Evolutionary conservation across 92 coral and sea anemone genomes (phyloP).

Genomic region (Paragorgia papillata): DNA sequence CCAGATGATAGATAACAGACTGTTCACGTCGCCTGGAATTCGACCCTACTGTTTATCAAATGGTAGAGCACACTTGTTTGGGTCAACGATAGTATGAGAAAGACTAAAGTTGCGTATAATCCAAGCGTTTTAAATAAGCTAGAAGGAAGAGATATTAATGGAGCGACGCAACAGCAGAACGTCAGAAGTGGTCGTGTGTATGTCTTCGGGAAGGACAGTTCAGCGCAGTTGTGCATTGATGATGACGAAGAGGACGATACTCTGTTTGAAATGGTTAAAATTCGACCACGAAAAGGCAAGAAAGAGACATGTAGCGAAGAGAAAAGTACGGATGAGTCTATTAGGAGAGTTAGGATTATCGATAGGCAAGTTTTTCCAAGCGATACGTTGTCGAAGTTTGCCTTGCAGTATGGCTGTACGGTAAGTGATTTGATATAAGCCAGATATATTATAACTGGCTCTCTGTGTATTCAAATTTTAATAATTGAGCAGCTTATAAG

Average conservation of each 20-base stretch:
- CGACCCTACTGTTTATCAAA: no score
- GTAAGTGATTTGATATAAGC: no score
- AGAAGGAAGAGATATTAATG: slow-evolving; percentile 24
- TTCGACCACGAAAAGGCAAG: slow-evolving; percentile 75
- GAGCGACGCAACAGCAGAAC: slow-evolving; percentile 23
- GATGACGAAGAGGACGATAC: slow-evolving; percentile 44
- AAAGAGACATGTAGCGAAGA: slow-evolving; percentile 41
- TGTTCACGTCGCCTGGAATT: no score
- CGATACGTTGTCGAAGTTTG: slow-evolving; percentile 85
- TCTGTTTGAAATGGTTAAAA: slow-evolving; percentile 64
- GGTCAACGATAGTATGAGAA: slow-evolving; percentile 16
- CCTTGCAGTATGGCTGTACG: slow-evolving; percentile 96
- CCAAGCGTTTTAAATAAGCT: slow-evolving; percentile 26
- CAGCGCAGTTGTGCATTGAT: slow-evolving; percentile 68
- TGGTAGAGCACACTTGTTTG: no score
- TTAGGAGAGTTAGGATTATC: slow-evolving; percentile 72
- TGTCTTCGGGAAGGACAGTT: slow-evolving; percentile 81
- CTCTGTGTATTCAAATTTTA: background rate
- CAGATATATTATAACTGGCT: no score
- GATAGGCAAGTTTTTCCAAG: slow-evolving; percentile 74
- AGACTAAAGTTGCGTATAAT: slow-evolving; percentile 5
- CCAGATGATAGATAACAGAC: no score
- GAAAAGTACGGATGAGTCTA: slow-evolving; percentile 51
- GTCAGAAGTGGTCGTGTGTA: slow-evolving; percentile 59
- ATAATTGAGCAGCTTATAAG: background rate